Evolutionary conservation across 2,888 invertebrate species (phyloP).

Genomic region (Beris chalybata): DNA sequence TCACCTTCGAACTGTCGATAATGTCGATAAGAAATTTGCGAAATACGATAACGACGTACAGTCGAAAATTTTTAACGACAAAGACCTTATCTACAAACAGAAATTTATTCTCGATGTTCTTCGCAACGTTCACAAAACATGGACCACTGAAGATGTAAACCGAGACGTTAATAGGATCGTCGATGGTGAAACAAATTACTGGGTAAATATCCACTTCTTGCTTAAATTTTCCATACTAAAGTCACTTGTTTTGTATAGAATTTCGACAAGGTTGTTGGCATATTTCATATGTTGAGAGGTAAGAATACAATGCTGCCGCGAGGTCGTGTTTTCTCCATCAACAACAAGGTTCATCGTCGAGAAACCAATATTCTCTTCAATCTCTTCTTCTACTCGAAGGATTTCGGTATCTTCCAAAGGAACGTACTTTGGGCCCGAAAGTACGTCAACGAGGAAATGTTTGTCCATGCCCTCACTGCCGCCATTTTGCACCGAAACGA

Average conservation of each 20-base stretch:
- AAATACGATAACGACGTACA: slow-evolving; percentile 20
- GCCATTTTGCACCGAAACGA: slow-evolving; percentile 71
- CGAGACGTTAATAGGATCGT: slow-evolving; percentile 20
- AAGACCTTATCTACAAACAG: slow-evolving; percentile 45
- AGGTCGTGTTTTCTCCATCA: slow-evolving; percentile 58
- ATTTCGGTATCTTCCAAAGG: slow-evolving; percentile 64
- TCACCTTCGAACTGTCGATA: slow-evolving; percentile 10
- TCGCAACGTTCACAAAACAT: slow-evolving; percentile 54
- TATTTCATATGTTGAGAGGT: slow-evolving; percentile 56
- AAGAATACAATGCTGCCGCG: slow-evolving; percentile 58
- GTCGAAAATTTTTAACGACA: slow-evolving; percentile 15
- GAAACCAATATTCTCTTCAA: slow-evolving; percentile 56
- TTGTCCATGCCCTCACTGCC: slow-evolving; percentile 68
- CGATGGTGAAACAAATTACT: slow-evolving; percentile 24
- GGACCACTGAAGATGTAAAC: background rate
- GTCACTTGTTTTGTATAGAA: slow-evolving; percentile 50
- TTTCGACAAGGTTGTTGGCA: slow-evolving; percentile 54
- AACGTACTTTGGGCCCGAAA: slow-evolving; percentile 65
- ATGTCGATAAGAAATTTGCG: slow-evolving; percentile 24
- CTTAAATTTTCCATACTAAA: background rate
- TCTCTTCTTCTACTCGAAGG: slow-evolving; percentile 63
- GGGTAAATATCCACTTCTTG: slow-evolving; percentile 1
- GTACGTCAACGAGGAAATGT: slow-evolving; percentile 73
- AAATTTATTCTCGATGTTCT: slow-evolving; percentile 58
- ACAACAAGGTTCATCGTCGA: slow-evolving; percentile 42